Percentiles rank a stretch among this genome's conserved stretches.
Conservation (phyloP, 2,888 invertebrate genomes). For the Salticus scenicus region DNA sequence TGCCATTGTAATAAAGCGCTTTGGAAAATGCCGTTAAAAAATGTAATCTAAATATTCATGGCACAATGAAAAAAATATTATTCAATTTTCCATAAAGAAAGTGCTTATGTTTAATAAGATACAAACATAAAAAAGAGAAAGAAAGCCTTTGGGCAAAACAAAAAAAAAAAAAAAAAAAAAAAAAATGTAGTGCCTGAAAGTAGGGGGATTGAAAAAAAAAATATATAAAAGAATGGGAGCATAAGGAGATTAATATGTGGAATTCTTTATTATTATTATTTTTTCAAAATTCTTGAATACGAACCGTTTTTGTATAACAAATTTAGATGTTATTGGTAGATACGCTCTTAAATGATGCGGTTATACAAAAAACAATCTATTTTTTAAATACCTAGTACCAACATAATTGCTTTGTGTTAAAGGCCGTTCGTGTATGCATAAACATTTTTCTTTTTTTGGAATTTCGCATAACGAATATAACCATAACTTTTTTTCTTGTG, state of each 20-base stretch:
- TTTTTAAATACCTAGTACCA: neutral
- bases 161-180: neutral
- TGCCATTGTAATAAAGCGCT: constrained; percentile 12
- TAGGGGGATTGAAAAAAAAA: neutral
- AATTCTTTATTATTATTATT: neutral
- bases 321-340: constrained; percentile 9
- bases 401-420: neutral
- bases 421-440: too few relatives aligned
- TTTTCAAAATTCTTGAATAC: too few relatives aligned
- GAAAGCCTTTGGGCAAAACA: neutral
- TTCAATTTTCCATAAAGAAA: constrained; percentile 6
- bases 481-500: too few relatives aligned
- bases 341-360: neutral
- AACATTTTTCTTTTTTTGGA: too few relatives aligned
- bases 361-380: neutral
- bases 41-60: constrained; percentile 9
- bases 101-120: constrained; percentile 17
- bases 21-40: neutral
- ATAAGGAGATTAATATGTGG: constrained; percentile 9
- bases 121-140: neutral
- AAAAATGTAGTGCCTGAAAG: too few relatives aligned
- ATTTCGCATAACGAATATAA: too few relatives aligned
- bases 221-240: neutral
- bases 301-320: neutral
- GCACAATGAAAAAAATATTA: constrained; percentile 2